phyloP scores from a whole-genome alignment of 2,888 invertebrate species.

The Lepidonotus clava region DNA sequence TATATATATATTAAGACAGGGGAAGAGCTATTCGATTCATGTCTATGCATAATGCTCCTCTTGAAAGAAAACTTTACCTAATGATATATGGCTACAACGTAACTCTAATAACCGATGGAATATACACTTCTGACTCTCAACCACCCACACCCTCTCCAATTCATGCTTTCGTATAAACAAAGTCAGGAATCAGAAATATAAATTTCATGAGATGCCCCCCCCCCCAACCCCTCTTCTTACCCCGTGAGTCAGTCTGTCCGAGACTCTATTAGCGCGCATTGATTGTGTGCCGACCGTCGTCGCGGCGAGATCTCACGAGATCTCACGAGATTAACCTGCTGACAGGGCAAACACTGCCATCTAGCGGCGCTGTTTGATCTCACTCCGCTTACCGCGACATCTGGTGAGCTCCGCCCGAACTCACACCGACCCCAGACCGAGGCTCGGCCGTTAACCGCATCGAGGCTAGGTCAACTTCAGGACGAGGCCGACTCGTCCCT shows the following conservation, averaged over 20 bases:
- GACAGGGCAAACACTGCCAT: slow-evolving; percentile 39
- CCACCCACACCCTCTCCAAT: no score
- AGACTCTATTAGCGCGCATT: slow-evolving; percentile 14
- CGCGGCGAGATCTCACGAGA: slow-evolving; percentile 26
- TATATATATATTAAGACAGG: no score
- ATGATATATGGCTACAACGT: no score
- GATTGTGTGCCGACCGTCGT: slow-evolving; percentile 25
- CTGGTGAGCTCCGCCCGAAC: neutral
- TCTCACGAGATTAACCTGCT: slow-evolving; percentile 31
- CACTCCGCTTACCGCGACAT: slow-evolving; percentile 18
- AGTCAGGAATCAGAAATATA: slow-evolving; percentile 31
- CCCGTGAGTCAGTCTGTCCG: slow-evolving; percentile 6
- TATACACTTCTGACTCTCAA: no score
- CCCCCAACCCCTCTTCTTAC: neutral
- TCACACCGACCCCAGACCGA: neutral
- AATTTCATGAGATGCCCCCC: neutral
- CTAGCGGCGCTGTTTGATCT: slow-evolving; percentile 42
- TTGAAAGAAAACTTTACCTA: no score
- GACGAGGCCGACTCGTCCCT: no score
- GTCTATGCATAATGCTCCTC: no score
- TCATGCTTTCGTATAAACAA: slow-evolving; percentile 3
- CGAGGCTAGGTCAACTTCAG: neutral
- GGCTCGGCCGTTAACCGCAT: neutral
- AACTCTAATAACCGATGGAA: no score
- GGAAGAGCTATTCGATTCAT: no score